Percentiles rank a stretch among this genome's conserved stretches.
phyloP scores from a whole-genome alignment of 2,888 invertebrate genomes.

The Cantharis nigra region DNA sequence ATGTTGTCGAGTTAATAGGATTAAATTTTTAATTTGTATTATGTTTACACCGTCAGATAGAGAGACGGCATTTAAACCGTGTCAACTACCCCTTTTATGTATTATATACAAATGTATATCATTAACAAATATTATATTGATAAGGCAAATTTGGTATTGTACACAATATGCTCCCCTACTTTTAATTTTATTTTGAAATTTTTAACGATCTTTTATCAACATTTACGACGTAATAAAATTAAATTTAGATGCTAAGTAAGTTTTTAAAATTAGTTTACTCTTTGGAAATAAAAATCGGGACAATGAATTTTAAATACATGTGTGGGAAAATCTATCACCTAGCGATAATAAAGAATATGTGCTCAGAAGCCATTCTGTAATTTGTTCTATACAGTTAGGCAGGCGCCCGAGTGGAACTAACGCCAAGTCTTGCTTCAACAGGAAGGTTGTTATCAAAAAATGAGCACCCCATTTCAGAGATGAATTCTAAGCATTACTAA shows the following conservation, averaged over 20 bases:
- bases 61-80: not conserved
- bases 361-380: conserved; percentile 44
- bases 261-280: not conserved
- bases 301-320: not conserved
- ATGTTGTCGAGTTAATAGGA: not conserved
- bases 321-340: conserved; percentile 34
- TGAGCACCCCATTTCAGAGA: conserved; percentile 36
- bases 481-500: conserved; percentile 42
- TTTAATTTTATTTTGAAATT: not conserved
- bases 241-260: not conserved
- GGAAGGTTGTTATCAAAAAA: conserved; percentile 49
- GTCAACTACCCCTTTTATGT: not conserved
- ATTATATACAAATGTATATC: not conserved
- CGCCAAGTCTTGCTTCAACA: conserved; percentile 42
- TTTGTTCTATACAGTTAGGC: conserved; percentile 57
- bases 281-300: not conserved
- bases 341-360: conserved; percentile 36
- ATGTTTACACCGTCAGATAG: not conserved
- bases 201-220: not conserved
- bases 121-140: not conserved
- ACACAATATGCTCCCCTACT: not conserved
- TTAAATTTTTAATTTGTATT: not conserved
- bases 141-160: not conserved
- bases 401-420: conserved; percentile 54
- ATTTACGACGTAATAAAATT: not conserved